These are phyloP conservation scores for Heterohyrax brucei DNA, from an alignment of 2,797 vertebrate genomes.

Conservation along the genomic window DNA sequence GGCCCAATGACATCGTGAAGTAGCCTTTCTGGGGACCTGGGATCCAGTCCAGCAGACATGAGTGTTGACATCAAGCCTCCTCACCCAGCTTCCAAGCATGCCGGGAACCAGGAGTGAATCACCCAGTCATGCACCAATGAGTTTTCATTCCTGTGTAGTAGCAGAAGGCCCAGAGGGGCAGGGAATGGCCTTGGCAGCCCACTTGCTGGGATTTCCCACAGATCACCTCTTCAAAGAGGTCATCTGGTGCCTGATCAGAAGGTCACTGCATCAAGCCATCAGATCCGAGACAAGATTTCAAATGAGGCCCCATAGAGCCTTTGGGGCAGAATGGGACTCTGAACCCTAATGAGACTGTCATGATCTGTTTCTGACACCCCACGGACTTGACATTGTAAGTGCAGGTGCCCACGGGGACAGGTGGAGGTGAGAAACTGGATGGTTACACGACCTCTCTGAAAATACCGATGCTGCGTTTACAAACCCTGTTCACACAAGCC, in stretches of 20 bases:
- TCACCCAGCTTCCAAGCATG: neutral
- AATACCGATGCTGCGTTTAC: conserved; percentile 74
- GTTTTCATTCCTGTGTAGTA: neutral
- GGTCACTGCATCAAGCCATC: neutral
- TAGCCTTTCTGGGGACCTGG: neutral
- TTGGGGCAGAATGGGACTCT: neutral
- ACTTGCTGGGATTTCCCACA: neutral
- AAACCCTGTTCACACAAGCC: conserved; percentile 67
- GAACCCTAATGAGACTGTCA: neutral
- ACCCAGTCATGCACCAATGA: accelerated
- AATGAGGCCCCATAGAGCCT: neutral
- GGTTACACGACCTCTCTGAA: conserved; percentile 85
- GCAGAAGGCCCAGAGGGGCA: neutral
- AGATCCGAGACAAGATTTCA: neutral
- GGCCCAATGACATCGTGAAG: neutral
- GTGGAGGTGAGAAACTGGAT: conserved; percentile 40
- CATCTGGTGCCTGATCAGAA: neutral
- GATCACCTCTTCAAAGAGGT: conserved; percentile 5
- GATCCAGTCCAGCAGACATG: neutral
- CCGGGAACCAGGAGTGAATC: neutral
- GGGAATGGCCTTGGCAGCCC: neutral
- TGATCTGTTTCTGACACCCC: conserved; percentile 1
- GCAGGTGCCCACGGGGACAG: neutral
- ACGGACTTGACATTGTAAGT: neutral
- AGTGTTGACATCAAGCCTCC: neutral